Percentiles rank a stretch among this genome's conserved stretches.
These are phyloP conservation scores for Channa maculata DNA, from an alignment of 2,113 vertebrate species.

Conservation along the genomic window DNA sequence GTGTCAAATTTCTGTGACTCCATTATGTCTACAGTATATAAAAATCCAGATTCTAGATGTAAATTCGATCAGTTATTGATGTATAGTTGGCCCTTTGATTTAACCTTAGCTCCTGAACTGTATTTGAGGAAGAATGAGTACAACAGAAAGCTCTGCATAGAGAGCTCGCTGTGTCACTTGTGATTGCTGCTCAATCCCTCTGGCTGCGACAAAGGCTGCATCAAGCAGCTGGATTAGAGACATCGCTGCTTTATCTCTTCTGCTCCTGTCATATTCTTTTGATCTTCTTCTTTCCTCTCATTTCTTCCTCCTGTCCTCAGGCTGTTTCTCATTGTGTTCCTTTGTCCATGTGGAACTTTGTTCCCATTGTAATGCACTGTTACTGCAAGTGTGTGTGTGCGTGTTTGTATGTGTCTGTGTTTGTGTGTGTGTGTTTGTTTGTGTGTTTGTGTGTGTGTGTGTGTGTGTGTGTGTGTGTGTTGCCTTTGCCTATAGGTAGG, in stretches of 20 bases:
- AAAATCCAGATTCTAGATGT: too few relatives aligned
- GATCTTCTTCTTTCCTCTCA: constrained; percentile 46
- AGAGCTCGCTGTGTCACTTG: constrained; percentile 29
- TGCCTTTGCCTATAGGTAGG: neutral
- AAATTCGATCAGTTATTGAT: too few relatives aligned
- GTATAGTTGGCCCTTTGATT: neutral
- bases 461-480: neutral
- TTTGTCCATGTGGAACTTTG: constrained; percentile 60
- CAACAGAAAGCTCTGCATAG: neutral
- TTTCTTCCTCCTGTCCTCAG: constrained; percentile 40
- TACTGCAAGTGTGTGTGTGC: constrained; percentile 29
- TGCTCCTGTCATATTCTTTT: constrained; percentile 56
- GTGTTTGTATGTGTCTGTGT: neutral
- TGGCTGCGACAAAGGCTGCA: constrained; percentile 38
- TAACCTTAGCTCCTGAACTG: neutral
- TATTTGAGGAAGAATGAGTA: neutral
- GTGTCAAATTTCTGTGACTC: constrained; percentile 9
- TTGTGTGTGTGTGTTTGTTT: constrained; percentile 18
- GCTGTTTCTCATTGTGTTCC: constrained; percentile 52
- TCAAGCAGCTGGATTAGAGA: constrained; percentile 60
- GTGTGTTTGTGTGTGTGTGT: neutral
- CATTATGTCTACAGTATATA: neutral
- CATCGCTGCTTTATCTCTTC: constrained; percentile 45
- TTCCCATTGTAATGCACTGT: constrained; percentile 28
- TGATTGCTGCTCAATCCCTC: constrained; percentile 38